A percentile compares a stretch with the other conserved stretches of the same genome.
Conservation (phyloP, 2,797 vertebrate species). For the Enteromius thamalakanensis region DNA sequence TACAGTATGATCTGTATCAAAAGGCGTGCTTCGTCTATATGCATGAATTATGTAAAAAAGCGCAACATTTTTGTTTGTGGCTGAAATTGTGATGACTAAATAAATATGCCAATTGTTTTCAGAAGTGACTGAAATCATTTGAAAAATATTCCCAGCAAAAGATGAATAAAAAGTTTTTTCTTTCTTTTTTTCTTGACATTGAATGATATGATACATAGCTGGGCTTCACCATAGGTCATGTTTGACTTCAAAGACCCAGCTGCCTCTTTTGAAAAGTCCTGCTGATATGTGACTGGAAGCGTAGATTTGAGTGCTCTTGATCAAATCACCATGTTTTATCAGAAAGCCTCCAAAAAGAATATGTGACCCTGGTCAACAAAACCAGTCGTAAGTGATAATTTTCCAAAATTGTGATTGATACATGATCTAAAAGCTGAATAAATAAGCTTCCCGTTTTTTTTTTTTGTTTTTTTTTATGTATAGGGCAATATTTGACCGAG, state of each 20-base stretch:
- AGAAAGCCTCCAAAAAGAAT: not conserved
- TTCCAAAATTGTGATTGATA: no score
- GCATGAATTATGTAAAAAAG: not conserved
- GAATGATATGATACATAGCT: slow-evolving; percentile 52
- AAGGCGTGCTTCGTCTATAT: not conserved
- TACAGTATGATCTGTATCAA: not conserved
- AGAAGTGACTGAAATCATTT: slow-evolving; percentile 52
- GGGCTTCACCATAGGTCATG: slow-evolving; percentile 75
- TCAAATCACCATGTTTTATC: slow-evolving; percentile 68
- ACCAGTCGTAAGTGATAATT: no score
- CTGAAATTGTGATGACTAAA: not conserved
- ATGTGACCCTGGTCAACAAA: no score
- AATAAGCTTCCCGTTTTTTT: no score
- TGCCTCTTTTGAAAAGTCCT: slow-evolving; percentile 73
- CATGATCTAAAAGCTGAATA: no score
- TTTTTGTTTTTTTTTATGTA: no score
- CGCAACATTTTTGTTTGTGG: not conserved
- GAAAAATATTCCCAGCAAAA: slow-evolving; percentile 61
- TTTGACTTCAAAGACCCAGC: slow-evolving; percentile 78
- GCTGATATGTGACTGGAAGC: slow-evolving; percentile 64
- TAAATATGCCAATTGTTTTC: slow-evolving; percentile 50
- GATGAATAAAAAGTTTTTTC: slow-evolving; percentile 63
- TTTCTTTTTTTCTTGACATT: not conserved
- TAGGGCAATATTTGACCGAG: no score
- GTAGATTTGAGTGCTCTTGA: slow-evolving; percentile 69